Conservation (phyloP, 2,797 vertebrate genomes). For the Poeciliopsis turneri region DNA sequence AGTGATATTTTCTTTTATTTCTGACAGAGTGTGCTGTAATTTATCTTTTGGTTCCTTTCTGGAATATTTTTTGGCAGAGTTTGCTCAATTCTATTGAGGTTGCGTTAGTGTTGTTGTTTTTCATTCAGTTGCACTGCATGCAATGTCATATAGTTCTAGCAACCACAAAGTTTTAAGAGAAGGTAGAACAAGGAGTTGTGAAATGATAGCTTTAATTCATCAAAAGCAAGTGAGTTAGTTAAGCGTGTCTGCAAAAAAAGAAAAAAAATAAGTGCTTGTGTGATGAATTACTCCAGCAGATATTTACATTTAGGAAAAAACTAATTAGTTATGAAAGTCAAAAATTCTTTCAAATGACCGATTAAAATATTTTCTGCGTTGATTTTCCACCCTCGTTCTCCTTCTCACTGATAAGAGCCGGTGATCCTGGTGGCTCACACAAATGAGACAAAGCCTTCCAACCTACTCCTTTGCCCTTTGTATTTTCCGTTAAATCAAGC, state of each 20-base stretch:
- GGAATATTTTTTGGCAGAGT: background rate
- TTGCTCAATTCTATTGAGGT: background rate
- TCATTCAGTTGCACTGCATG: background rate
- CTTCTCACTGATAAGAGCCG: conserved; percentile 15
- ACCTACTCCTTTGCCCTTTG: background rate
- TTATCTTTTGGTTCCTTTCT: background rate
- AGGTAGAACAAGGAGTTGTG: background rate
- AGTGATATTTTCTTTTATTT: background rate
- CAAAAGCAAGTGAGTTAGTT: background rate
- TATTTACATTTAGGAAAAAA: conserved; percentile 7
- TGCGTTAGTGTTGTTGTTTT: background rate
- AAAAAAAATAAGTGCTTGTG: background rate
- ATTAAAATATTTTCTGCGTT: conserved; percentile 8
- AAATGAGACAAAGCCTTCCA: conserved; percentile 24
- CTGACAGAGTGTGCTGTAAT: background rate
- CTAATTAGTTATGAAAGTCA: background rate
- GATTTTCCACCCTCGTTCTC: conserved; percentile 7
- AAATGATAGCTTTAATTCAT: background rate
- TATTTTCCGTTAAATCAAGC: conserved; percentile 26
- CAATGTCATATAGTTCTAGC: background rate
- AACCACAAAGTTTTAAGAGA: background rate
- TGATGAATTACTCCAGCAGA: background rate
- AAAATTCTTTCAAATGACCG: conserved; percentile 5
- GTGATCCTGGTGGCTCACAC: conserved; percentile 8
- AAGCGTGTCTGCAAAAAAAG: background rate